phyloP scores from a whole-genome alignment of 2,113 vertebrate species.

The Puma concolor region DNA sequence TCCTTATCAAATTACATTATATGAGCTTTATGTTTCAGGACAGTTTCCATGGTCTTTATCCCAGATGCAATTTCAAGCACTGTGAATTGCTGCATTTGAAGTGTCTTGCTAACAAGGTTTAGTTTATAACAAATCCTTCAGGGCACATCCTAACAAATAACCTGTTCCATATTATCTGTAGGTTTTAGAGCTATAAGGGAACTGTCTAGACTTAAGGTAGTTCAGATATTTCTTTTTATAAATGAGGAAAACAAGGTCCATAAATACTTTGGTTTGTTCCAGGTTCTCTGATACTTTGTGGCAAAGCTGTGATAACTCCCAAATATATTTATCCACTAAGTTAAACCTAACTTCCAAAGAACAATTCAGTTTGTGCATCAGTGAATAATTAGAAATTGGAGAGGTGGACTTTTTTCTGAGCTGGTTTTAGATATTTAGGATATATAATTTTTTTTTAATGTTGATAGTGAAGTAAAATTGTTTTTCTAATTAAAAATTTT shows the following conservation, averaged over 20 bases:
- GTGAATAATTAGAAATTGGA: background rate
- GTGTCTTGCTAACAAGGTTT: background rate
- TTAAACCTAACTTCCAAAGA: background rate
- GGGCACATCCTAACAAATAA: background rate
- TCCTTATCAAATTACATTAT: background rate
- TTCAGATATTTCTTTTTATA: background rate
- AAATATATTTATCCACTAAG: background rate
- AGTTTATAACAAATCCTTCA: background rate
- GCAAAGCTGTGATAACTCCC: background rate
- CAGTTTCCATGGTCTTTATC: background rate
- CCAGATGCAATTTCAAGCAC: background rate
- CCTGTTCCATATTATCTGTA: background rate
- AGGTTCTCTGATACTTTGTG: background rate
- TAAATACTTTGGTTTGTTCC: background rate
- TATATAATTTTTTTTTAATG: background rate
- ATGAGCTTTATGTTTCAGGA: background rate
- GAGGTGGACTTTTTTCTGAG: background rate
- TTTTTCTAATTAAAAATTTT: conserved; percentile 8
- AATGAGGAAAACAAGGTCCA: background rate
- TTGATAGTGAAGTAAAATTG: background rate
- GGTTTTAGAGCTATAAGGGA: background rate
- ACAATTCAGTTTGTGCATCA: background rate
- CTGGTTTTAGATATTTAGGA: background rate
- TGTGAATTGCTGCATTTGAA: conserved; percentile 41
- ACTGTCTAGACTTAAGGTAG: background rate